Conservation (phyloP, 92 coral and sea anemone species). For the Epizoanthus illoricatus region DNA sequence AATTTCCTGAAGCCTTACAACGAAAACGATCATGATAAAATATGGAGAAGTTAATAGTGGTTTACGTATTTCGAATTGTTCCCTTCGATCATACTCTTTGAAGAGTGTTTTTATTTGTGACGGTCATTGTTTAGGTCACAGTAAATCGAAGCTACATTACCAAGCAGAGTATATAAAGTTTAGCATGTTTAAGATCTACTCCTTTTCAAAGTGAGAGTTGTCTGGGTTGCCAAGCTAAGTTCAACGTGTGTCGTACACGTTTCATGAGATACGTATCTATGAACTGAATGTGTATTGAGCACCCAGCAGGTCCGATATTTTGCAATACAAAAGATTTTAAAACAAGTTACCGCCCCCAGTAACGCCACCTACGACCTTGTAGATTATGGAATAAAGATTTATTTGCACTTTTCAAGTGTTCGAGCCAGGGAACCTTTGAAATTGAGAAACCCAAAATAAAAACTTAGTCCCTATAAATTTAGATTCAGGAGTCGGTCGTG, state of each 20-base stretch:
- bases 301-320: constrained; percentile 11
- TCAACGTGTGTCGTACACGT: too few species aligned
- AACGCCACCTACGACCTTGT: background rate
- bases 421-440: background rate
- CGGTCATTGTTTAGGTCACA: background rate
- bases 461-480: background rate
- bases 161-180: background rate
- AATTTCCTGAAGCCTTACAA: too few species aligned
- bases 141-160: background rate
- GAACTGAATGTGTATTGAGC: background rate
- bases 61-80: too few species aligned
- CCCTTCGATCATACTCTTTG: background rate
- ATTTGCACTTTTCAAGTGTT: background rate
- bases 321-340: background rate
- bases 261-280: background rate
- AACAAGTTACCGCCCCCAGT: background rate
- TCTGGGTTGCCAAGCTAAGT: too few species aligned
- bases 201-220: too few species aligned
- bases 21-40: too few species aligned
- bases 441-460: background rate
- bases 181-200: too few species aligned
- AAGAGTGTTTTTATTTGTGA: background rate
- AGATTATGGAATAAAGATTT: too few species aligned
- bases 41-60: too few species aligned
- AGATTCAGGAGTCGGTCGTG: background rate